These are phyloP conservation scores for Agonopterix alstromeriana DNA, from an alignment of 2,888 invertebrate genomes.

Conservation along the genomic window DNA sequence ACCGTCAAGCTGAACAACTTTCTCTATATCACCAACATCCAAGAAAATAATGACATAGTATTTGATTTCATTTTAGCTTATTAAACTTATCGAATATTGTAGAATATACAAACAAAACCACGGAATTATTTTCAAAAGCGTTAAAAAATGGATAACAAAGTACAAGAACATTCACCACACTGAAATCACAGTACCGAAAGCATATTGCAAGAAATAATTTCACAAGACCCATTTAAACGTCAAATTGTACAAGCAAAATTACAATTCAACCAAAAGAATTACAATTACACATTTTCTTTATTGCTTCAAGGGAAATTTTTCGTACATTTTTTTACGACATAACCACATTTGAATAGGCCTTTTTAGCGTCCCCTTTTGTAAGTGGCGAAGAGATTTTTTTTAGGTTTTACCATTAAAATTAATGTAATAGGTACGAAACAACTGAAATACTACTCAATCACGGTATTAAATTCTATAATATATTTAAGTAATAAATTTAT, in stretches of 20 bases:
- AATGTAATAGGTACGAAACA: constrained; percentile 44
- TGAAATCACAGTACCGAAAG: constrained; percentile 16
- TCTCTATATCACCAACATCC: too few species aligned
- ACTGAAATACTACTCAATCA: background rate
- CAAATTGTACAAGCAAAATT: constrained; percentile 51
- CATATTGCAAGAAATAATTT: constrained; percentile 36
- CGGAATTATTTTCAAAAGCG: too few species aligned
- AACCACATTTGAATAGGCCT: constrained; percentile 50
- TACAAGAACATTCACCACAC: constrained; percentile 9
- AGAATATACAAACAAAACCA: too few species aligned
- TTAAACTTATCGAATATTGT: too few species aligned
- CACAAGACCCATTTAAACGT: constrained; percentile 44
- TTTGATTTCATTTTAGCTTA: too few species aligned
- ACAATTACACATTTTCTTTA: constrained; percentile 53
- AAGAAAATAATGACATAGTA: too few species aligned
- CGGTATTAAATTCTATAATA: background rate
- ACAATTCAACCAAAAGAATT: constrained; percentile 49
- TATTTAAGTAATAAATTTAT: too few species aligned
- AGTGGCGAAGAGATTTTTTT: constrained; percentile 39
- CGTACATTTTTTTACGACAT: constrained; percentile 46
- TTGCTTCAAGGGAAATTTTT: constrained; percentile 46
- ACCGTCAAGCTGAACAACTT: too few species aligned
- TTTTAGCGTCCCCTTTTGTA: constrained; percentile 34
- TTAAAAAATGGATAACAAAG: background rate
- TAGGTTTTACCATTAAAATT: constrained; percentile 65